These are phyloP conservation scores for Escarpia spicata DNA, from an alignment of 2,888 invertebrate species.

Conservation along the genomic window DNA sequence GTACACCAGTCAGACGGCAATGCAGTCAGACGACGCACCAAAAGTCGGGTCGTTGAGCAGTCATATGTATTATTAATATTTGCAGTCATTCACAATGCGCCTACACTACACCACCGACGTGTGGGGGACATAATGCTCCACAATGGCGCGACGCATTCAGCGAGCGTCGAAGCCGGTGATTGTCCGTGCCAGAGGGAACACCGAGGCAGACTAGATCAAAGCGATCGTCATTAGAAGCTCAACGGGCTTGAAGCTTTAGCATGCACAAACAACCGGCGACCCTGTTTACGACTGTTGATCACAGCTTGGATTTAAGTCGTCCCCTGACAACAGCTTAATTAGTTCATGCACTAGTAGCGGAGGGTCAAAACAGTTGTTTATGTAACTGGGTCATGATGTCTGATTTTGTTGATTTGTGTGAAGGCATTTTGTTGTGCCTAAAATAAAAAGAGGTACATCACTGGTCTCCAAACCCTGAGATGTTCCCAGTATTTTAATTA, in stretches of 20 bases:
- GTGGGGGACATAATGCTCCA: background rate
- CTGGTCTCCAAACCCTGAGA: too few relatives aligned
- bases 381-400: background rate
- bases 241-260: background rate
- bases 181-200: background rate
- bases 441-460: too few relatives aligned
- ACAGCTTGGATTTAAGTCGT: background rate
- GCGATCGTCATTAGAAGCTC: background rate
- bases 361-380: background rate
- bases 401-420: too few relatives aligned
- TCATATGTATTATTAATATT: constrained; percentile 7
- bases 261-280: background rate
- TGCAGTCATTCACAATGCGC: background rate
- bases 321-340: constrained; percentile 2
- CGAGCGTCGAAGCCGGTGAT: background rate
- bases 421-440: too few relatives aligned
- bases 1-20: background rate
- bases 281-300: background rate
- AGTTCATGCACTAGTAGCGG: background rate
- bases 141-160: background rate
- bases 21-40: background rate
- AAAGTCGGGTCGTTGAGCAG: background rate
- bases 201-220: background rate
- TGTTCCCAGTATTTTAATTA: too few relatives aligned
- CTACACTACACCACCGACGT: background rate